These are phyloP conservation scores for Glareola pratincola DNA, from an alignment of 2,113 vertebrate genomes.

Conservation along the genomic window DNA sequence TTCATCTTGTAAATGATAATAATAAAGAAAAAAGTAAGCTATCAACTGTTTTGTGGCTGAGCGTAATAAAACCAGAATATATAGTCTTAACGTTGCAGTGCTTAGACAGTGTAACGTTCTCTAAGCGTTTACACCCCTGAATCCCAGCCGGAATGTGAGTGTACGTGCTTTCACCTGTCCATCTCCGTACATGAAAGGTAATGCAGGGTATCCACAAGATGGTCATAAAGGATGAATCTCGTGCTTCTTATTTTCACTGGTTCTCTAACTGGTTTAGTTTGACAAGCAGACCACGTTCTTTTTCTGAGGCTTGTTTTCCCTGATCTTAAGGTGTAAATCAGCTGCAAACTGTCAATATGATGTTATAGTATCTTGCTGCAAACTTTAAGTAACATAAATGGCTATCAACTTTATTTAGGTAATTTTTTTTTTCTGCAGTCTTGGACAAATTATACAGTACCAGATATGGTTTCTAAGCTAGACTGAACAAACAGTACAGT, in stretches of 20 bases:
- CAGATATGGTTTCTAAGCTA: not conserved
- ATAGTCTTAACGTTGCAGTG: accelerated
- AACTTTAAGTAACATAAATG: not conserved
- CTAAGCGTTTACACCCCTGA: not conserved
- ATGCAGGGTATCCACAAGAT: accelerated
- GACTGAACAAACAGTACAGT: not conserved
- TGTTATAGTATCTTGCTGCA: not conserved
- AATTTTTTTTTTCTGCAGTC: not conserved
- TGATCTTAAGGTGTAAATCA: not conserved
- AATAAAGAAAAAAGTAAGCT: not conserved
- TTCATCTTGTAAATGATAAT: not conserved
- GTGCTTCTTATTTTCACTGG: not conserved
- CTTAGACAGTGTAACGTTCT: not conserved
- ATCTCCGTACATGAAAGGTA: not conserved
- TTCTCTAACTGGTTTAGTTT: not conserved
- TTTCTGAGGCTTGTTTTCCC: not conserved
- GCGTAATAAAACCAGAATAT: not conserved
- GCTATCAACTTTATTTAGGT: not conserved
- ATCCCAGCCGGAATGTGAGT: not conserved
- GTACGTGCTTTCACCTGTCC: not conserved
- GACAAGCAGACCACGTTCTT: not conserved
- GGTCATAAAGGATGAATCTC: not conserved
- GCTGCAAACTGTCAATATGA: not conserved
- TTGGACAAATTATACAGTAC: not conserved
- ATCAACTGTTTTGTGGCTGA: not conserved